A percentile compares a stretch with the other conserved stretches of the same genome.
Evolutionary conservation across 2,888 invertebrate genomes (phyloP).

Genomic region (Creontiades dilutus): DNA sequence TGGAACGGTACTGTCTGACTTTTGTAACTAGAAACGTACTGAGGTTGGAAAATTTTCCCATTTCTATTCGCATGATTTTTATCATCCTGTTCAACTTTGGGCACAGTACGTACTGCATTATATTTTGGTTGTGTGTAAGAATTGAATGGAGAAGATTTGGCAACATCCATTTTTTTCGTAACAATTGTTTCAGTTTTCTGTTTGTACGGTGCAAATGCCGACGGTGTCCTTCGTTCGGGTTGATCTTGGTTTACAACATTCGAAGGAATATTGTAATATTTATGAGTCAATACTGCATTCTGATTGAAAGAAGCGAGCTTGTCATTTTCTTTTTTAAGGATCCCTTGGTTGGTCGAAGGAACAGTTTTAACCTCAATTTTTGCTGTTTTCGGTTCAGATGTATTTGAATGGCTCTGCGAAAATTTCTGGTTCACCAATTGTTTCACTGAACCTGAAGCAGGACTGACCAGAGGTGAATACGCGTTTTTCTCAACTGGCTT

Average conservation of each 20-base stretch:
- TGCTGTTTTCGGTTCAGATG: slow-evolving; percentile 35
- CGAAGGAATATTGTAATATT: slow-evolving; percentile 61
- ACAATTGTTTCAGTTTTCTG: slow-evolving; percentile 30
- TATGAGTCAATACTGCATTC: slow-evolving; percentile 51
- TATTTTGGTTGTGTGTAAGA: slow-evolving; percentile 42
- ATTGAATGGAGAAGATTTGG: not conserved
- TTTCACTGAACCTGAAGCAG: slow-evolving; percentile 76
- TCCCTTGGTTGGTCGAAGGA: not conserved
- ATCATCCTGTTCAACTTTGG: not conserved
- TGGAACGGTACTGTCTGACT: not conserved
- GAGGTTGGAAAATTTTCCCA: slow-evolving; percentile 4
- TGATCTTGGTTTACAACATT: slow-evolving; percentile 39
- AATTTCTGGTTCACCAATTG: slow-evolving; percentile 78
- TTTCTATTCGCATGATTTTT: not conserved
- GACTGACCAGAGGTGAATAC: slow-evolving; percentile 73
- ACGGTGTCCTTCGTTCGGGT: slow-evolving; percentile 63
- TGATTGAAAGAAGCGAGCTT: slow-evolving; percentile 57
- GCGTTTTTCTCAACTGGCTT: slow-evolving; percentile 81
- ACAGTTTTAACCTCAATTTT: slow-evolving; percentile 64
- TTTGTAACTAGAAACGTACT: not conserved
- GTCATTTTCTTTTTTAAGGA: slow-evolving; percentile 29
- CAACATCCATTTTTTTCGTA: slow-evolving; percentile 25
- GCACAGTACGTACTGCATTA: not conserved
- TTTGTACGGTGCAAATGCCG: slow-evolving; percentile 66
- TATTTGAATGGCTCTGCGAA: slow-evolving; percentile 57